Base-by-base conservation (phyloP, 2,113 vertebrate genomes). In the Hylia prasina region DNA sequence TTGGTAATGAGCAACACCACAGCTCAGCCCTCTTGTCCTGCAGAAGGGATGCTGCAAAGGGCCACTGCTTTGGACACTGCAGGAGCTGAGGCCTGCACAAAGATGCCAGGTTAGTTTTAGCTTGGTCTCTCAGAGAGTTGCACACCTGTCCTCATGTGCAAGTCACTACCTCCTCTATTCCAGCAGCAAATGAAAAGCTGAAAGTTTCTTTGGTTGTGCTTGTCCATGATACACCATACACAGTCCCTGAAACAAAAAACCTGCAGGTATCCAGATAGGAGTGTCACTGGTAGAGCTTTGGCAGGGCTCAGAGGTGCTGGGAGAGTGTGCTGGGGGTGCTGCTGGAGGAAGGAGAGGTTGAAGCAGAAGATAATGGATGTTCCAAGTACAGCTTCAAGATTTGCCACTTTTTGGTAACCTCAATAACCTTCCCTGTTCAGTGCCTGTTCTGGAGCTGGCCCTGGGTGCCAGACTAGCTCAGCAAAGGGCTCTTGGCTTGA, bases 1-100 rank as follows among this genome's bases (percentile, higher is more conserved):
- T 13, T 71, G 44, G 15, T 6, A 21, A 9, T n/a, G 39, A 56
- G 8, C 2, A 3, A 10, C 44, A 48, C 0, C 6, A 13, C 15
- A 78, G 33, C 33, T 79, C 77, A 57, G 12, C 14, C 33, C 9
- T 82, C 40, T 63, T 20, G 30, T 13, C 10, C 35, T 75, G 42
- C n/a, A 65, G 56, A 16, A 9, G 5, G 18, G 16, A 33, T 69
- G 17, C 16, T 78, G 45, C 33, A 72, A 47, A 85, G 8, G 25
- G 31, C 9, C 48, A 7, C 13, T n/a, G 21, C 56, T 63, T 60
- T 60, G 24, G 30, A 21, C 9, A 5, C 15, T 9, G 8, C 4
- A 30, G 35, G 11, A n/a, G 6, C 64, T 78, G 73, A 75, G 39
- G 3, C 24, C 27, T 19, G 13, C 28, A 47, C 25, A 57, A 7